Evolutionary conservation across 2,113 vertebrate species (phyloP), one percentile per base, ranked within the genome.

Genomic region (Callipepla squamata): DNA sequence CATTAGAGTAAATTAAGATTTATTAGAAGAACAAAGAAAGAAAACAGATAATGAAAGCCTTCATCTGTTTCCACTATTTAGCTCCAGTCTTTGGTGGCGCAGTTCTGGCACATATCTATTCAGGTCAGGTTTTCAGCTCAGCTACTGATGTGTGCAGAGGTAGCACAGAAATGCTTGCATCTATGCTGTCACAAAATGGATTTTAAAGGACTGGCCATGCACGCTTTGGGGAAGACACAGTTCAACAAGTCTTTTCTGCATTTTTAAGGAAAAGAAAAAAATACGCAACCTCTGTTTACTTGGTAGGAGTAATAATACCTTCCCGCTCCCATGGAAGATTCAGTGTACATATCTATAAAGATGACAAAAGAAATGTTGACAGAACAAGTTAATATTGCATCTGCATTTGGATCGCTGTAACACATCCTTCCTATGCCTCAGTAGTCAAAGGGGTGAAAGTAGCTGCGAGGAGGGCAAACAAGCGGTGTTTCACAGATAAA

Each of bases 21-120:
- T 88, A 68, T 81, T 68, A 91, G 65, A 81, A 86, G 42, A 94
- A 67, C 21, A 87, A 86, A 87, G 57, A 80, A 93, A 81, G 14
- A 70, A 91, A 74, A 51, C 11, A 51, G 18, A 42, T 5, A 59
- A 30, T 25, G 28, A 92, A 91, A 85, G n/a, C 6, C 17, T 11
- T 85, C 34, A 80, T n/a, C 8, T 28, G 30, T 85, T 82, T 19
- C 2, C 14, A 51, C 36, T 69, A n/a, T 34, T 90, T 53, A 87
- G 32, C 40, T 87, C 28, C 70, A 30, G 2, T 48, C 36, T 73
- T 63, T 45, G 36, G 32, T 0, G 1, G 47, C 57, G 48, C 7
- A 55, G 50, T 66, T 89, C 59, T 67, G 34, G 78, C 20, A 91
- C 25, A 21, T 47, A 73, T 32, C 18, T 85, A 9, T 73, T 85